Conservation (phyloP, 2,113 vertebrate genomes). For the Leiothrix lutea region DNA sequence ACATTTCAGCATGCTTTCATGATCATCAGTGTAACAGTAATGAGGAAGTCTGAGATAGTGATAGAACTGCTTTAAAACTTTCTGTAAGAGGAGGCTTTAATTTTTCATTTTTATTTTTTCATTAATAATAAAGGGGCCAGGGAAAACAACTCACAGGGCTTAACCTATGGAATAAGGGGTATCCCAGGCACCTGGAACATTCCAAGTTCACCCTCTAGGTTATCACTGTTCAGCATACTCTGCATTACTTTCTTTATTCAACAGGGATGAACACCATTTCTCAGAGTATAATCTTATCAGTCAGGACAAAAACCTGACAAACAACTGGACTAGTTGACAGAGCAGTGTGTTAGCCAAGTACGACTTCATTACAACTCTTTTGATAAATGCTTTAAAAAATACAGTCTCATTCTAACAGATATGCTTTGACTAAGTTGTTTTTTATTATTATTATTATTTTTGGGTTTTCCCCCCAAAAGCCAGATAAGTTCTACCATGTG, state of each 20-base stretch:
- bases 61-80: neutral
- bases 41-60: neutral
- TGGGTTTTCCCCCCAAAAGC: fast-evolving
- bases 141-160: neutral
- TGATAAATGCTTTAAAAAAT: neutral
- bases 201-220: neutral
- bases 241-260: neutral
- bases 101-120: neutral
- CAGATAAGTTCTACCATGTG: neutral
- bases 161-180: fast-evolving
- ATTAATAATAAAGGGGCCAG: neutral
- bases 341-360: neutral
- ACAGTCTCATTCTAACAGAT: neutral
- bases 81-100: neutral
- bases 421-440: neutral
- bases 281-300: neutral
- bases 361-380: neutral
- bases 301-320: neutral
- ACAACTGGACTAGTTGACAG: neutral
- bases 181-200: neutral
- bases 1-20: neutral
- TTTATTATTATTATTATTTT: neutral
- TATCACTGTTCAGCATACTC: neutral
- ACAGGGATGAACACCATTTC: neutral
- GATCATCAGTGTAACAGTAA: neutral